Evolutionary conservation across 2,113 vertebrate genomes (phyloP), one percentile per base, ranked within the genome.

Genomic region (Lynx canadensis): DNA sequence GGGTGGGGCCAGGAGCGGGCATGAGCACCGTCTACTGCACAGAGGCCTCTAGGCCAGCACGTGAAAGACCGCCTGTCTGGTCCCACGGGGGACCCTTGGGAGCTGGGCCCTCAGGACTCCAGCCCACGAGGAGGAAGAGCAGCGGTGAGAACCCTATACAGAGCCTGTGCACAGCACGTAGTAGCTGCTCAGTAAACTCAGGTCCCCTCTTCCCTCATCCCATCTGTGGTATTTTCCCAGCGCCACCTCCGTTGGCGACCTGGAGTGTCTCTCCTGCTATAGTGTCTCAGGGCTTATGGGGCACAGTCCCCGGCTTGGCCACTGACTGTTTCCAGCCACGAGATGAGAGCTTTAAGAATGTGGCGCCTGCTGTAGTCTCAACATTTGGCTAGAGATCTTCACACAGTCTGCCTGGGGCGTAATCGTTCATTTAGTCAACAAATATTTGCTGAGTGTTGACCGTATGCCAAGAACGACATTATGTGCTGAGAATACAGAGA

Each of bases 231-330:
- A 0, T 7, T 13, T 21, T 45, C 76, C 27, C 0, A 1, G n/a
- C 16, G 14, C 50, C 9, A 1, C 29, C 19, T 0, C 45, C 2
- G 0, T 5, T 0, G 12, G 76, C 1, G 4, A 9, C 76, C 52
- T 29, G 1, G 23, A 5, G 45, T 2, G 14, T 27, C 57, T 19
- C 81, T n/a, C 45, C 50, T 4, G 38, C 66, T n/a, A 3, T 19
- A 1, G 4, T 2, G 2, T 14, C 38, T 25, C 4, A 1, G 2
- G 68, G 68, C 33, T 31, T 3, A 1, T 0, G 23, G 1, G 25
- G 19, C 15, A 0, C 0, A 7, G 21, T 25, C 19, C 38, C 57
- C 4, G 0, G 41, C 36, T 12, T 31, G 4, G 41, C 76, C 25
- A 1, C 71, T 2, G 83, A 14, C 33, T 2, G 1, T 65, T 13